Conservation (phyloP, 2,113 vertebrate genomes). For the Perca schrenkii region DNA sequence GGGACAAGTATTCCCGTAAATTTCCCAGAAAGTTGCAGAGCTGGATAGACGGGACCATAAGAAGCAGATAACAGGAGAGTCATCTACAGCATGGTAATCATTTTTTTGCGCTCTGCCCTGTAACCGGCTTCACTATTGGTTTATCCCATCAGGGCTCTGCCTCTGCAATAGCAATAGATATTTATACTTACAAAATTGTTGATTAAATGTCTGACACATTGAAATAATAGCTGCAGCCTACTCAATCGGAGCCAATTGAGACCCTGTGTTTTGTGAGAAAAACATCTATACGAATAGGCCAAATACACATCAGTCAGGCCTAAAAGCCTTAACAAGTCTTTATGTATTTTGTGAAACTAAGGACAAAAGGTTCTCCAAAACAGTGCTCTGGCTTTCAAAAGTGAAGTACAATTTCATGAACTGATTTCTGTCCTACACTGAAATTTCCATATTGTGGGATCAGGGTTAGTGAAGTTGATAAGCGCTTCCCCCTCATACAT, state of each 20-base stretch:
- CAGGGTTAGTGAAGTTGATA: background rate
- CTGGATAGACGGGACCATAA: background rate
- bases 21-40: background rate
- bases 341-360: too few relatives aligned
- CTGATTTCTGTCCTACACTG: background rate
- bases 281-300: background rate
- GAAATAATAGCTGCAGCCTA: background rate
- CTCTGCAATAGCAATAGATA: background rate
- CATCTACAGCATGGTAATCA: background rate
- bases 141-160: background rate
- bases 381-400: too few relatives aligned
- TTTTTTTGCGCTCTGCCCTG: background rate
- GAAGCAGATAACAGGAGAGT: background rate
- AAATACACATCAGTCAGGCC: background rate
- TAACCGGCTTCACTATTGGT: background rate
- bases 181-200: background rate
- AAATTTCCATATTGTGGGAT: background rate
- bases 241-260: background rate
- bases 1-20: background rate
- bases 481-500: background rate
- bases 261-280: background rate
- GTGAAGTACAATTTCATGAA: too few relatives aligned
- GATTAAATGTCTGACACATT: background rate
- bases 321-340: background rate
- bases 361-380: too few relatives aligned